These are phyloP conservation scores for Eupithecia abbreviata DNA, from an alignment of 2,888 invertebrate genomes.

Conservation along the genomic window DNA sequence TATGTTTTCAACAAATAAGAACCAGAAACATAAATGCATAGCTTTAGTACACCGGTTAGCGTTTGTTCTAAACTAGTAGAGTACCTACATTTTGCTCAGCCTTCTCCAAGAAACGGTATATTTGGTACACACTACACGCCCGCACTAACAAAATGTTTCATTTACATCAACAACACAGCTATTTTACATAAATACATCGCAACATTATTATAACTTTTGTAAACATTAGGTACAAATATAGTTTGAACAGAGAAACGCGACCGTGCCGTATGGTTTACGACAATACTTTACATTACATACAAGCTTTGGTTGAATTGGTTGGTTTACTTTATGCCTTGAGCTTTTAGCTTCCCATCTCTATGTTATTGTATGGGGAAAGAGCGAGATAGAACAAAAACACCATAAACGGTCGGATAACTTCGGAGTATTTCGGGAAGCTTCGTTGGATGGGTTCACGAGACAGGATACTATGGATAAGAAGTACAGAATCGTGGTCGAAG, in stretches of 20 bases:
- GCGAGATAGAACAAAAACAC: conserved; percentile 71
- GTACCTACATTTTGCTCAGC: conserved; percentile 54
- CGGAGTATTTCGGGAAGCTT: conserved; percentile 66
- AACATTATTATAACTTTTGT: conserved; percentile 63
- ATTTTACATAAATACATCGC: conserved; percentile 65
- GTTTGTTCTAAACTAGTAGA: background rate
- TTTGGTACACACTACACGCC: conserved; percentile 48
- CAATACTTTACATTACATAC: background rate
- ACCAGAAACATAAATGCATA: background rate
- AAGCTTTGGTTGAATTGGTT: background rate
- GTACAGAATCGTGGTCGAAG: background rate
- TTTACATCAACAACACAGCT: conserved; percentile 53
- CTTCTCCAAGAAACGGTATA: conserved; percentile 46
- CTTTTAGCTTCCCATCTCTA: conserved; percentile 51
- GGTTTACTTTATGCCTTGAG: conserved; percentile 50
- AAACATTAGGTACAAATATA: conserved; percentile 52
- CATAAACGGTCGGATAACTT: conserved; percentile 71
- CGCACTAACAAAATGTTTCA: conserved; percentile 49
- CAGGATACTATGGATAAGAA: conserved; percentile 57
- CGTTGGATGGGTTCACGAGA: conserved; percentile 59
- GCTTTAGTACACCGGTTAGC: background rate
- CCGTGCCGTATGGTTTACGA: conserved; percentile 30
- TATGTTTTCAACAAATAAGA: background rate
- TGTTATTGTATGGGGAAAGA: conserved; percentile 72
- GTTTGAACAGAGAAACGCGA: conserved; percentile 35